Evolutionary conservation across 2,797 vertebrate species (phyloP).

Genomic region (Pseudomugil tenellus): DNA sequence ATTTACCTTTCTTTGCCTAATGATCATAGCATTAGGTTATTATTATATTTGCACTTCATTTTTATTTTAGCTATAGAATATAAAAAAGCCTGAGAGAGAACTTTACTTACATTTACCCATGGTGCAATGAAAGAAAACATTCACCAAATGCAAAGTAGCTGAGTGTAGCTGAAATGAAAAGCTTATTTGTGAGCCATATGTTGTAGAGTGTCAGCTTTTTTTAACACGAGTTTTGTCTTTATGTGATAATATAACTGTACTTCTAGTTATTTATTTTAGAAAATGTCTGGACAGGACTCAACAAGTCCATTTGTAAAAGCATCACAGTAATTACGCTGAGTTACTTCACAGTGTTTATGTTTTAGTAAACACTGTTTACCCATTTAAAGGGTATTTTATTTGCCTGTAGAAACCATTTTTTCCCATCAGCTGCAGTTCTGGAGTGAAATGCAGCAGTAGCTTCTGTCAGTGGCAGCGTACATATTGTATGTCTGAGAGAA

Average conservation of each 20-base stretch:
- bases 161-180: background rate
- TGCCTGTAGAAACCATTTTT: slow-evolving; percentile 34
- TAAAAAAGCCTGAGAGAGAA: background rate
- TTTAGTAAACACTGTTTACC: slow-evolving; percentile 36
- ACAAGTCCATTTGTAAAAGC: slow-evolving; percentile 70
- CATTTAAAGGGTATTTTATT: slow-evolving; percentile 53
- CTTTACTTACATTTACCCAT: background rate
- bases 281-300: slow-evolving; percentile 63
- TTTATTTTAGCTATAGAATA: background rate
- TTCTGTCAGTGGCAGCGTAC: slow-evolving; percentile 31
- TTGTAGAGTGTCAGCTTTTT: background rate
- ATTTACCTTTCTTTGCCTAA: too few relatives aligned
- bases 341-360: slow-evolving; percentile 58
- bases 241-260: background rate
- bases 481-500: background rate
- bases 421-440: slow-evolving; percentile 42
- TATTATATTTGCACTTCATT: background rate
- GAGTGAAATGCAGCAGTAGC: slow-evolving; percentile 26
- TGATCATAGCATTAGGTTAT: background rate
- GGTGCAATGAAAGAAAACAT: background rate
- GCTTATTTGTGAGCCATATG: background rate
- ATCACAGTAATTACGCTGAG: slow-evolving; percentile 61
- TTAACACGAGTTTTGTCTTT: background rate
- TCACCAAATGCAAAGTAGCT: background rate
- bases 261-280: slow-evolving; percentile 11